Percentiles rank a stretch among this genome's conserved stretches.
Evolutionary conservation across 2,113 vertebrate species (phyloP).

Genomic region (Bolborhynchus lineola): DNA sequence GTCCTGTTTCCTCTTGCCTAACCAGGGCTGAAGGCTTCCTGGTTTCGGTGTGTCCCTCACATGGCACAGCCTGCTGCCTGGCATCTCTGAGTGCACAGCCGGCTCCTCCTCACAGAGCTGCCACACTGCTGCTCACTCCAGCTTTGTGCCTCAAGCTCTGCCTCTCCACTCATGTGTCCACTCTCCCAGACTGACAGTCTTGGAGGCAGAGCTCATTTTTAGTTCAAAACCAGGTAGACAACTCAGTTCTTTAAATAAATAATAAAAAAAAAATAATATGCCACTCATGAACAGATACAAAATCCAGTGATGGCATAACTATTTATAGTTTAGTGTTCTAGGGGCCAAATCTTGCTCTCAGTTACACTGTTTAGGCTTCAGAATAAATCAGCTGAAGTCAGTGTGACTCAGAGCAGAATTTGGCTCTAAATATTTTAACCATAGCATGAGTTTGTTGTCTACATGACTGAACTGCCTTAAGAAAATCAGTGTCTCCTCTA

Average conservation of each 20-base stretch:
- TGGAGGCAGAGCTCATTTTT: background rate
- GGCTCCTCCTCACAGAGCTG: rapidly evolving
- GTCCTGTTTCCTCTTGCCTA: background rate
- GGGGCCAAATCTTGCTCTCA: background rate
- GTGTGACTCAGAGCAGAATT: background rate
- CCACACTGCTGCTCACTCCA: background rate
- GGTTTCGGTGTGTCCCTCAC: background rate
- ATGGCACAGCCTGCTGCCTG: background rate
- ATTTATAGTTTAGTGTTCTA: background rate
- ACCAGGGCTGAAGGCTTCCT: background rate
- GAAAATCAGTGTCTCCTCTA: constrained; percentile 32
- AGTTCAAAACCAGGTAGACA: background rate
- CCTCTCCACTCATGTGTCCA: background rate
- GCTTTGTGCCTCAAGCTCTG: background rate
- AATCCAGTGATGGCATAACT: background rate
- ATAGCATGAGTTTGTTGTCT: constrained; percentile 31
- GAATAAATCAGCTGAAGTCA: background rate
- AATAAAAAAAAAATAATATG: background rate
- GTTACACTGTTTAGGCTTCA: background rate
- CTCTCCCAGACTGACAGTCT: background rate
- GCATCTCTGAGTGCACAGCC: rapidly evolving
- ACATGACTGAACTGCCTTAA: constrained; percentile 29
- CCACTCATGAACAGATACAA: rapidly evolving
- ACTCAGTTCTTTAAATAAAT: background rate
- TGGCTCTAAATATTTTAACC: constrained; percentile 3